A percentile compares a stretch with the other conserved stretches of the same genome.
Conservation (phyloP, 1,140 invertebrate species). For the Alviniconcha marisindica region DNA sequence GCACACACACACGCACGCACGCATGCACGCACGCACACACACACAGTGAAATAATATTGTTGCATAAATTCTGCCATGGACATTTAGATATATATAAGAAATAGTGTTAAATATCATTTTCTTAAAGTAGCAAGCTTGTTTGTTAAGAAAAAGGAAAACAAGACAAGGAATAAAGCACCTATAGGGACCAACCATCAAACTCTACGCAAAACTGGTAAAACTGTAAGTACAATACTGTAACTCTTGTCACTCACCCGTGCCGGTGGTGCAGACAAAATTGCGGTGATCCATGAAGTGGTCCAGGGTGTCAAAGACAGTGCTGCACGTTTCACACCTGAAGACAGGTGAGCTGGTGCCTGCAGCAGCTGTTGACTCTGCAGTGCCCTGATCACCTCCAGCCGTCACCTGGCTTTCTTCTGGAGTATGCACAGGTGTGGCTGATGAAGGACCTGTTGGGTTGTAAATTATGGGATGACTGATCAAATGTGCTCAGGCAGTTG, state of each 20-base stretch:
- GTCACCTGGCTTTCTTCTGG: background rate
- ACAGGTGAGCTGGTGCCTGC: slow-evolving; percentile 26
- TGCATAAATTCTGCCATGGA: too few relatives aligned
- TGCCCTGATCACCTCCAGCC: background rate
- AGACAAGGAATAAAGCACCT: too few relatives aligned
- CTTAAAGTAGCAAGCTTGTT: too few relatives aligned
- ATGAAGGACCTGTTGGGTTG: background rate
- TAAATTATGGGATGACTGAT: too few relatives aligned
- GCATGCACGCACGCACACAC: background rate
- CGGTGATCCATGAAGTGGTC: slow-evolving; percentile 67
- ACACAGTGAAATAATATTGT: too few relatives aligned
- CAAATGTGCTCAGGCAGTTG: too few relatives aligned
- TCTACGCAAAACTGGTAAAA: too few relatives aligned
- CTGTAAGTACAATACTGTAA: too few relatives aligned
- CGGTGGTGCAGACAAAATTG: slow-evolving; percentile 58
- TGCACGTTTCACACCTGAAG: slow-evolving; percentile 64
- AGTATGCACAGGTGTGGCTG: background rate
- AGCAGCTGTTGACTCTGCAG: background rate
- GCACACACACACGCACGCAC: background rate
- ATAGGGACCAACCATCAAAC: too few relatives aligned
- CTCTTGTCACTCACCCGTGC: background rate
- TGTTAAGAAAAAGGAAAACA: too few relatives aligned
- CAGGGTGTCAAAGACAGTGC: slow-evolving; percentile 58
- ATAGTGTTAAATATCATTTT: too few relatives aligned
- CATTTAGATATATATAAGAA: too few relatives aligned